phyloP scores from a whole-genome alignment of 2,888 invertebrate species.

The Eristalinus sepulchralis region DNA sequence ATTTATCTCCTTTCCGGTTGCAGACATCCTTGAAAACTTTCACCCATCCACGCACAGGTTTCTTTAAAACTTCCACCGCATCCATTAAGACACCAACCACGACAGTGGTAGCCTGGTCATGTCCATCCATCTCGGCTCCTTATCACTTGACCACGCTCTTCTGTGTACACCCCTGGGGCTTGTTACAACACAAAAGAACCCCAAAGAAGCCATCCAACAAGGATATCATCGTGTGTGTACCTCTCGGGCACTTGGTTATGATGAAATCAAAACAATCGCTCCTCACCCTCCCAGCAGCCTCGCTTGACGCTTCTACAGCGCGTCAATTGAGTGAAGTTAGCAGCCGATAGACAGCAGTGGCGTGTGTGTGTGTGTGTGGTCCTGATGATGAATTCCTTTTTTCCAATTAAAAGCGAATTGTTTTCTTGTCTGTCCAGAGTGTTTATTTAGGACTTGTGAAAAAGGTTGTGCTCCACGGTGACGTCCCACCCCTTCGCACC shows the following conservation, averaged over 20 bases:
- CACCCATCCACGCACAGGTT: not conserved
- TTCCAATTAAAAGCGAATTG: conserved; percentile 81
- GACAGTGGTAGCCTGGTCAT: conserved; percentile 22
- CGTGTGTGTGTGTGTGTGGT: conserved; percentile 25
- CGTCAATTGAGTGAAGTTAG: conserved; percentile 68
- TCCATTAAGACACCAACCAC: conserved; percentile 4
- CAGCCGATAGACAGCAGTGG: conserved; percentile 39
- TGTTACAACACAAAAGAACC: conserved; percentile 47
- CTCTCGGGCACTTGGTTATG: conserved; percentile 70
- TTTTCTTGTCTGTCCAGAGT: conserved; percentile 77
- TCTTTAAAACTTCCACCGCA: not conserved
- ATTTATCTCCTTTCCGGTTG: not conserved
- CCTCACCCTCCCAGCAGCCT: conserved; percentile 25
- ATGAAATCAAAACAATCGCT: conserved; percentile 72
- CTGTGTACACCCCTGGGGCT: conserved; percentile 27
- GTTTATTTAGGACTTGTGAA: conserved; percentile 78
- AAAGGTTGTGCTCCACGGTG: conserved; percentile 66
- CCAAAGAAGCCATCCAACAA: conserved; percentile 67
- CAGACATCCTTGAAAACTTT: not conserved
- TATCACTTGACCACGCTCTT: conserved; percentile 25
- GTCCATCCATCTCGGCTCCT: not conserved
- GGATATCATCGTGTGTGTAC: conserved; percentile 74
- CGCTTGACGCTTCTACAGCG: conserved; percentile 39
- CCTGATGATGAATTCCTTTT: conserved; percentile 72
- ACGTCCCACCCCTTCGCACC: not conserved